phyloP scores from a whole-genome alignment of 1,140 invertebrate genomes.

The Drosophila tani region DNA sequence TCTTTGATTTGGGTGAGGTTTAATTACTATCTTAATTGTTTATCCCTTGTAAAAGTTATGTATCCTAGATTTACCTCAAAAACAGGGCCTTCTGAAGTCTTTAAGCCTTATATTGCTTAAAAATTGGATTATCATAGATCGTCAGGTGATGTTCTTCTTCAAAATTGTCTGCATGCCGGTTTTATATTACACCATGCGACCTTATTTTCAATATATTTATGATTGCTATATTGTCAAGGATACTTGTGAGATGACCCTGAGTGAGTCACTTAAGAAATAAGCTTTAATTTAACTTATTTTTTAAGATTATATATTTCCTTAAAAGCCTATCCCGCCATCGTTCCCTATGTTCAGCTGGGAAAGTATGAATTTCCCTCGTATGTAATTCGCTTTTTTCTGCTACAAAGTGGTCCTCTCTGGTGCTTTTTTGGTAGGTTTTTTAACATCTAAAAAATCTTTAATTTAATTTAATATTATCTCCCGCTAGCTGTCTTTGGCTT shows the following conservation, averaged over 20 bases:
- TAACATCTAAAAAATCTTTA: neutral
- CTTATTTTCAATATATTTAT: constrained; percentile 68
- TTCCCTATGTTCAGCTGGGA: constrained; percentile 57
- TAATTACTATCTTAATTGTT: no score
- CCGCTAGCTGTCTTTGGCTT: constrained; percentile 65
- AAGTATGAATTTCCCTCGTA: constrained; percentile 59
- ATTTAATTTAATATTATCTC: neutral
- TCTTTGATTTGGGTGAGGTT: constrained; percentile 61
- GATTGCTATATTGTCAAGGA: constrained; percentile 63
- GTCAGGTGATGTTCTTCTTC: constrained; percentile 72
- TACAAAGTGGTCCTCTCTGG: constrained; percentile 61
- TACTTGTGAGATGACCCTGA: constrained; percentile 64
- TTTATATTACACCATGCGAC: constrained; percentile 55
- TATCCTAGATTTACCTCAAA: constrained; percentile 39
- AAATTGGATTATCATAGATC: constrained; percentile 59
- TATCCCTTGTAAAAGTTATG: accelerated
- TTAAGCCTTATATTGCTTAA: constrained; percentile 43
- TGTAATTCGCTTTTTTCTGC: constrained; percentile 58
- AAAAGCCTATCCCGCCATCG: constrained; percentile 65
- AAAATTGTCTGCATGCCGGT: constrained; percentile 73
- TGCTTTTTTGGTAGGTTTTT: constrained; percentile 56
- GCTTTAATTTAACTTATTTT: neutral
- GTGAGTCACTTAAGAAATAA: constrained; percentile 14
- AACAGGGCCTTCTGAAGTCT: constrained; percentile 15
- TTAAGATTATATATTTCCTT: neutral